Conservation (phyloP, 2,888 invertebrate genomes). For the Eupithecia exiguata region DNA sequence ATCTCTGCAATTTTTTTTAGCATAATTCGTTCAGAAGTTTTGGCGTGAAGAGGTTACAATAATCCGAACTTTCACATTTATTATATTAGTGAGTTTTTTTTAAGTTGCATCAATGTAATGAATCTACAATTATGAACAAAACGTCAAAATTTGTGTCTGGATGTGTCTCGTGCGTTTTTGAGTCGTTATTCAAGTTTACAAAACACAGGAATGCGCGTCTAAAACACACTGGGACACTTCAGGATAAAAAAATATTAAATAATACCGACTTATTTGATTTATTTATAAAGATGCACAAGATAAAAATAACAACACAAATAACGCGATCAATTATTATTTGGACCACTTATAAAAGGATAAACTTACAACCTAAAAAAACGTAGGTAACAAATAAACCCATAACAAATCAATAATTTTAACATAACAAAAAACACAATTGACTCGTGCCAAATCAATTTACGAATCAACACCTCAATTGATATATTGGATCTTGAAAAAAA, state of each 20-base stretch:
- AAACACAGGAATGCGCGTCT: no score
- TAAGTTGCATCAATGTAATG: not conserved
- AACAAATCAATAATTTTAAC: slow-evolving; percentile 30
- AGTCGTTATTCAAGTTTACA: no score
- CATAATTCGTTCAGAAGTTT: not conserved
- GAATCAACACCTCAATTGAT: slow-evolving; percentile 53
- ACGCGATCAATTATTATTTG: not conserved
- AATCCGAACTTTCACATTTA: not conserved
- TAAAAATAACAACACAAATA: not conserved
- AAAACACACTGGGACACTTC: no score
- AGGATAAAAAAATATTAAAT: not conserved
- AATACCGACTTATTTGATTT: not conserved
- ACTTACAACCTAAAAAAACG: not conserved
- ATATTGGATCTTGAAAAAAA: slow-evolving; percentile 48
- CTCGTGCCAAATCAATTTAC: slow-evolving; percentile 52
- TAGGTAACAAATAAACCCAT: slow-evolving; percentile 3
- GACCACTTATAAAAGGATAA: not conserved
- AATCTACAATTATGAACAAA: no score
- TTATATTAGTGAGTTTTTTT: not conserved
- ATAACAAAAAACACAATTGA: slow-evolving; percentile 34
- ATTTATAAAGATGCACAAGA: not conserved
- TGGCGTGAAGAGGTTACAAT: not conserved
- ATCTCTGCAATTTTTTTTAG: not conserved
- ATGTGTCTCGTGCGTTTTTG: no score
- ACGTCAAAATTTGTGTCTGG: no score